Base-by-base conservation (phyloP, 2,888 invertebrate genomes). In the Lasius platythorax region DNA sequence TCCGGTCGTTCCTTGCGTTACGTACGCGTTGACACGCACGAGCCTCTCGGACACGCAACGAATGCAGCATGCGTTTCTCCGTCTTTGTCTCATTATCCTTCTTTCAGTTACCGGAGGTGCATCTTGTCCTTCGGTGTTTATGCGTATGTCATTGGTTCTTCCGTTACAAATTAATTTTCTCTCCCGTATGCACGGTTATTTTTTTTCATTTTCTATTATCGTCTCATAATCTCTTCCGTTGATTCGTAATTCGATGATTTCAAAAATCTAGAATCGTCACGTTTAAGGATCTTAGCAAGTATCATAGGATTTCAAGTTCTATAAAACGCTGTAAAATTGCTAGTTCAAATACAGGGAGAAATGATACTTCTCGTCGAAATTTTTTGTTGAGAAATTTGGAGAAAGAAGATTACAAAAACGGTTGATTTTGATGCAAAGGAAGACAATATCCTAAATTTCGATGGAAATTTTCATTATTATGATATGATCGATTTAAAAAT, bases 1-100 rank as follows among this genome's bases (percentile, higher is more conserved):
- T 92, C 92, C 93, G 88, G 91, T 87, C 84, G 85, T 23, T 33
- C 72, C 53, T 2, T 50, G 79, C 37, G 74, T 73, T 81, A 81
- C 79, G 74, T 83, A 87, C 82, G 89, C 85, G 66, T 67, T 67
- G 72, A 83, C 86, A 83, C 79, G 82, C 88, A 85, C 73, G 88
- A 84, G 83, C 82, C 72, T 64, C 72, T 67, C 75, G 83, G 73
- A 90, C 91, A 90, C 85, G 87, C 88, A 86, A 90, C 81, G 78
- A 86, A 87, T 82, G 84, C 78, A 70, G 12, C 46, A 28, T 23
- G 33, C 23, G 23, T 28, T 85, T 74, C 76, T 82, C 46, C 74
- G 33, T 79, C 58, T 84, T 50, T 66, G 33, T 66, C 74, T 63
- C 40, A 43, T 64, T 46, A 15, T 30, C 30, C 40, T 68, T 18